phyloP scores from a whole-genome alignment of 35 echinoderm and acorn worm species.

The Apostichopus californicus region DNA sequence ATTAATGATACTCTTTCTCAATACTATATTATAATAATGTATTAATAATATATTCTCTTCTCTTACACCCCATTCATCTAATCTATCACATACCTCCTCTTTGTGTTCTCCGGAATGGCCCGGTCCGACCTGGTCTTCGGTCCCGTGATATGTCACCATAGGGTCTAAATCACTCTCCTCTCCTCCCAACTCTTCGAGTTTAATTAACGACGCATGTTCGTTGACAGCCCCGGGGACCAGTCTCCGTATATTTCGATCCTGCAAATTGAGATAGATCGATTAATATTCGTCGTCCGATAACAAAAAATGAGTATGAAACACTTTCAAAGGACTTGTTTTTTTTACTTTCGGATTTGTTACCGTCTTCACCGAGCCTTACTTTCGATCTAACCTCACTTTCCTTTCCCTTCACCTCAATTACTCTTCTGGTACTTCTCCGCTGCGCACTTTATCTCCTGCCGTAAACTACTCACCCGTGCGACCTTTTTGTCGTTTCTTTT shows the following conservation, averaged over 20 bases:
- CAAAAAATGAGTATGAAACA: no score
- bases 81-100: neutral
- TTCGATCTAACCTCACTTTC: no score
- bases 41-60: no score
- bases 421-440: no score
- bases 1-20: no score
- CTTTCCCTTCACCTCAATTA: no score
- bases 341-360: no score
- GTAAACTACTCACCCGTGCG: slow-evolving; percentile 11
- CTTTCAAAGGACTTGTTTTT: no score
- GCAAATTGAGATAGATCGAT: neutral
- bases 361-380: no score
- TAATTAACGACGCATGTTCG: slow-evolving; percentile 32
- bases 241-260: slow-evolving; percentile 49
- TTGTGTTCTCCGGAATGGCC: slow-evolving; percentile 17
- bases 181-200: slow-evolving; percentile 31
- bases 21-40: no score
- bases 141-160: slow-evolving; percentile 22
- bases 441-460: neutral
- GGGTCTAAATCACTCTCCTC: slow-evolving; percentile 29
- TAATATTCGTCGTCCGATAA: no score
- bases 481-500: slow-evolving; percentile 44
- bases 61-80: no score
- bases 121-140: slow-evolving; percentile 31
- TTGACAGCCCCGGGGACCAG: neutral